Percentiles rank a stretch among this genome's conserved stretches.
Evolutionary conservation across 2,113 vertebrate genomes (phyloP).

Genomic region (Oxyruncus cristatus): DNA sequence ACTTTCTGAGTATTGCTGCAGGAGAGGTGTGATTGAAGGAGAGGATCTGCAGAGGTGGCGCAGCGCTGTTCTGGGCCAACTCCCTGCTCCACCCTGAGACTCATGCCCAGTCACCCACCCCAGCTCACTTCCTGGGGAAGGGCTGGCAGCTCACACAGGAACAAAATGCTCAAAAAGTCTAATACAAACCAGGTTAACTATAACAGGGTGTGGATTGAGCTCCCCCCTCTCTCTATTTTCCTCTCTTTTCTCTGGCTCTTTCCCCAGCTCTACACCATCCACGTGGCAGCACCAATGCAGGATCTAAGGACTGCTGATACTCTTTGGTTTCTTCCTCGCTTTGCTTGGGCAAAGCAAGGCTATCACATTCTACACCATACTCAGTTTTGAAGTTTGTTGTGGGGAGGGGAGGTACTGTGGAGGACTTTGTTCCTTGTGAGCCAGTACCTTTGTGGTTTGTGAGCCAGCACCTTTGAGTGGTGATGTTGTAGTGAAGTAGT

Average conservation of each 20-base stretch:
- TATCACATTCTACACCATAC: neutral
- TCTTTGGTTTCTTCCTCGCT: neutral
- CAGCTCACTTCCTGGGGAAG: neutral
- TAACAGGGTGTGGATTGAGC: neutral
- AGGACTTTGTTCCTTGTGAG: neutral
- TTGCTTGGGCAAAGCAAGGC: neutral
- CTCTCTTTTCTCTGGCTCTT: neutral
- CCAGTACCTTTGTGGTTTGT: neutral
- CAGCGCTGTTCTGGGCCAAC: neutral
- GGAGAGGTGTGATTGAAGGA: neutral
- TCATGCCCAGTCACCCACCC: rapidly evolving
- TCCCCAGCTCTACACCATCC: neutral
- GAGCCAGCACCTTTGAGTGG: neutral
- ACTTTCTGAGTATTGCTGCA: neutral
- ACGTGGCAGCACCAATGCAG: neutral
- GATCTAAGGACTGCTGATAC: neutral
- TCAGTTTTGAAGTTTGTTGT: neutral
- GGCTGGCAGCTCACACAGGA: neutral
- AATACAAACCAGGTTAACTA: neutral
- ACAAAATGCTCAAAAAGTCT: neutral
- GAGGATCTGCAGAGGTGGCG: neutral
- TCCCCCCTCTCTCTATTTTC: neutral
- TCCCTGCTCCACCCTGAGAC: neutral
- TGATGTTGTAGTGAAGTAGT: too few species aligned
- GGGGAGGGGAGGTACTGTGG: neutral